A percentile compares a stretch with the other conserved stretches of the same genome.
Conservation (phyloP, 2,113 vertebrate genomes). For the Phoxinus phoxinus region DNA sequence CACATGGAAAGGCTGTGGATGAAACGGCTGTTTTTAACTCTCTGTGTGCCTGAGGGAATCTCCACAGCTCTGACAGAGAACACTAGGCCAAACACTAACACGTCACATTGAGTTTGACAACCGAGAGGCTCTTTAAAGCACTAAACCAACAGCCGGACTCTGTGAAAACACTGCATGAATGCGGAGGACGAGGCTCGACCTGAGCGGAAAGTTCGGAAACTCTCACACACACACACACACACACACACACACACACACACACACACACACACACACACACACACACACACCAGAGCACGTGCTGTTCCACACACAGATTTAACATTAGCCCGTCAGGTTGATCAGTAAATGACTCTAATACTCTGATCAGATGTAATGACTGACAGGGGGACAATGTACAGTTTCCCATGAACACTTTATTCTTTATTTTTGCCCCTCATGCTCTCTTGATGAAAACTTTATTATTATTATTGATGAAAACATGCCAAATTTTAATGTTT, state of each 20-base stretch:
- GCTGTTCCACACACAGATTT: too few relatives aligned
- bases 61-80: conserved; percentile 48
- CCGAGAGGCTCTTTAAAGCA: conserved; percentile 64
- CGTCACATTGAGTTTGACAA: conserved; percentile 68
- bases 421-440: neutral
- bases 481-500: neutral
- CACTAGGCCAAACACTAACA: conserved; percentile 62
- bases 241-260: too few relatives aligned
- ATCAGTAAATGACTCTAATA: neutral
- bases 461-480: too few relatives aligned
- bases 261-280: too few relatives aligned
- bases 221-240: too few relatives aligned
- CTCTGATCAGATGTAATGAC: neutral
- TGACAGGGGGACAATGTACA: too few relatives aligned
- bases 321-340: neutral
- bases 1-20: neutral
- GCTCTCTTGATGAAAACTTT: neutral
- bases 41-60: conserved; percentile 10
- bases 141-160: conserved; percentile 63
- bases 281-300: too few relatives aligned
- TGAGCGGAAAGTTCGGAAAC: too few relatives aligned
- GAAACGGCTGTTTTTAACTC: neutral
- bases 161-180: conserved; percentile 54
- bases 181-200: neutral
- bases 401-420: too few relatives aligned